phyloP scores from a whole-genome alignment of 1,140 invertebrate genomes.

The Philopotamus ludificatus region DNA sequence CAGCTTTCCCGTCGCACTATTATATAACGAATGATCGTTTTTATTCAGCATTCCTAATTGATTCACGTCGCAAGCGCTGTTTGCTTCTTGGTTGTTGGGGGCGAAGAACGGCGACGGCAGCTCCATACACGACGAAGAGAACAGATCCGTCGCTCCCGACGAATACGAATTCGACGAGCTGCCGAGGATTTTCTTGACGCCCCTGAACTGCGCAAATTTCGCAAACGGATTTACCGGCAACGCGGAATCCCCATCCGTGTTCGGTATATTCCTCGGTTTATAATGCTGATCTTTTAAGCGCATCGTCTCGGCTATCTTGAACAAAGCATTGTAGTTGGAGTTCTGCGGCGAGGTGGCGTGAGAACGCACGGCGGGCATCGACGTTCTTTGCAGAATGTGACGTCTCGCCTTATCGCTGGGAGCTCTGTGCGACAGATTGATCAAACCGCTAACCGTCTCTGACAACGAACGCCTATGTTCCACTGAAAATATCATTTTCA shows the following conservation, averaged over 20 bases:
- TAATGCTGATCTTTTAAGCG: conserved; percentile 78
- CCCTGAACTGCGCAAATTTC: conserved; percentile 63
- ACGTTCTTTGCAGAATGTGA: conserved; percentile 54
- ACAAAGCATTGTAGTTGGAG: conserved; percentile 53
- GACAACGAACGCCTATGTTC: conserved; percentile 68
- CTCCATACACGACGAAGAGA: conserved; percentile 72
- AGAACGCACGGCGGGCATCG: conserved; percentile 22
- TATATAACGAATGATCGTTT: not conserved
- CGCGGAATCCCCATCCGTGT: not conserved
- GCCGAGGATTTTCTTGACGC: conserved; percentile 77
- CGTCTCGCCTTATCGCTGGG: conserved; percentile 75
- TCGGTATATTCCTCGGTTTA: conserved; percentile 53
- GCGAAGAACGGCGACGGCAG: conserved; percentile 61
- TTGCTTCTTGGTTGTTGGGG: conserved; percentile 19
- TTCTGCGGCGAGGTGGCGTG: conserved; percentile 44
- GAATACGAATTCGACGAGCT: conserved; percentile 52
- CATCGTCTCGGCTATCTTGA: conserved; percentile 72
- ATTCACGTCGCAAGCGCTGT: conserved; percentile 36
- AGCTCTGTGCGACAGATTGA: conserved; percentile 55
- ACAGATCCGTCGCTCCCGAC: conserved; percentile 58
- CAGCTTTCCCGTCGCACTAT: not conserved
- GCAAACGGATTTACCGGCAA: conserved; percentile 65
- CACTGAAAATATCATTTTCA: conserved; percentile 52
- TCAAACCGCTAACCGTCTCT: conserved; percentile 61
- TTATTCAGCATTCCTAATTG: conserved; percentile 17